A percentile compares a stretch with the other conserved stretches of the same genome.
These are phyloP conservation scores for Saccostrea echinata DNA, from an alignment of 1,140 invertebrate species.

Conservation along the genomic window DNA sequence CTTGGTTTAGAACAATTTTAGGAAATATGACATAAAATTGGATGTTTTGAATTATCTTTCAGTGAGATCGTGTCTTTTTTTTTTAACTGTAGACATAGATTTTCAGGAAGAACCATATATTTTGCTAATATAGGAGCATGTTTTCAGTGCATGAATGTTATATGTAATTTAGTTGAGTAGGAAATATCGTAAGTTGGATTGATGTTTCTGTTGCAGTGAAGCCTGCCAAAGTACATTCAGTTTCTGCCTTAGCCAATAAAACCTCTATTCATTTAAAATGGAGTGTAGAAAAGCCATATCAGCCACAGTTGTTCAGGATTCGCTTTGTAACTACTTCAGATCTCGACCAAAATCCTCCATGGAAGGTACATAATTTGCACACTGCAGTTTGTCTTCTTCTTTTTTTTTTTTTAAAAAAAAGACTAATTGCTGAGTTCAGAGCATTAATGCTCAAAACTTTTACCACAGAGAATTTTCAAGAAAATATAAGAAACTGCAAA, in stretches of 20 bases:
- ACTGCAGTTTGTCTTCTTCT: not conserved
- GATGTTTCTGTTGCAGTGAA: conserved; percentile 26
- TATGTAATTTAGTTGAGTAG: not conserved
- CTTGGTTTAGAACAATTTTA: too few species aligned
- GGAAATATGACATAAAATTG: not conserved
- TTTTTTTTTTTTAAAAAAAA: too few species aligned
- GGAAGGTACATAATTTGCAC: not conserved
- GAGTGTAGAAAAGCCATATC: conserved; percentile 8
- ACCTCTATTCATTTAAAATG: conserved; percentile 32
- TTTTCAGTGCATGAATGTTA: not conserved
- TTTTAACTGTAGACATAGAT: not conserved
- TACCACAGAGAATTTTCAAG: too few species aligned
- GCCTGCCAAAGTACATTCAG: not conserved
- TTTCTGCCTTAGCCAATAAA: conserved; percentile 2
- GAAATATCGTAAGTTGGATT: not conserved
- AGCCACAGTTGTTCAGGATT: conserved; percentile 20
- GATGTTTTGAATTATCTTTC: not conserved
- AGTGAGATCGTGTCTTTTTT: not conserved
- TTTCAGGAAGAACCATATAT: not conserved
- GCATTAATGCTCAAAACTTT: too few species aligned
- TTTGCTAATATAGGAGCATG: not conserved
- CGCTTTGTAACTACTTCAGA: not conserved
- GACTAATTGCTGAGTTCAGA: too few species aligned
- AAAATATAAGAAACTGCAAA: too few species aligned
- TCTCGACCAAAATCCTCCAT: not conserved